Evolutionary conservation across 2,113 vertebrate genomes (phyloP).

Genomic region (Ariopsis seemanni): DNA sequence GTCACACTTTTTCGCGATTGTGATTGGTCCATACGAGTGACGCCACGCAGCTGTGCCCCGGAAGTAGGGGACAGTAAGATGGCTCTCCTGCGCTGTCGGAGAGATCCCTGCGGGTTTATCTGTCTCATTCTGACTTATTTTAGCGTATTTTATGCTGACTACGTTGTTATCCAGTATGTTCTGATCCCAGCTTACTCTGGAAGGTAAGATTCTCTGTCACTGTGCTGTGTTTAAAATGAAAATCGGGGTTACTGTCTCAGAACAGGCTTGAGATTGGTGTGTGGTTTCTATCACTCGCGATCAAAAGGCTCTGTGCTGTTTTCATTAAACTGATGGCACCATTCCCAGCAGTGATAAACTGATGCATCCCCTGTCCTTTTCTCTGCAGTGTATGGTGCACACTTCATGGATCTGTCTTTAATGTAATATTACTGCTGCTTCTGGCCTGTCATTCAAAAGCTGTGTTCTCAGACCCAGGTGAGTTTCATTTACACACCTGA

Average conservation of each 20-base stretch:
- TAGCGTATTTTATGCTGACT: constrained; percentile 80
- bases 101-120: constrained; percentile 74
- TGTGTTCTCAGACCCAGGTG: constrained; percentile 82
- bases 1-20: not conserved
- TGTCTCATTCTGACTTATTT: constrained; percentile 79
- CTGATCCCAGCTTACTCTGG: constrained; percentile 73
- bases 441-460: constrained; percentile 79
- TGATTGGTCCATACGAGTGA: not conserved
- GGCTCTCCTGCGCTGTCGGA: constrained; percentile 69
- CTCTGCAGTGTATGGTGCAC: constrained; percentile 77
- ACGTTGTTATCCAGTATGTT: constrained; percentile 78
- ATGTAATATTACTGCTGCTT: constrained; percentile 76
- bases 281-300: not conserved
- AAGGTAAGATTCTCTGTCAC: constrained; percentile 65
- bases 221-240: not conserved
- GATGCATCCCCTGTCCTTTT: not conserved
- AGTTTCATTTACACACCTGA: constrained; percentile 20
- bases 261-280: not conserved
- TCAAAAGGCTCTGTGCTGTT: not conserved
- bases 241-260: not conserved
- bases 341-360: not conserved
- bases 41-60: constrained; percentile 43
- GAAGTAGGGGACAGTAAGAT: constrained; percentile 69
- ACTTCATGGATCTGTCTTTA: constrained; percentile 77
- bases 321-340: not conserved